phyloP scores from a whole-genome alignment of 2,888 invertebrate species.

The Ypsolopha sequella region DNA sequence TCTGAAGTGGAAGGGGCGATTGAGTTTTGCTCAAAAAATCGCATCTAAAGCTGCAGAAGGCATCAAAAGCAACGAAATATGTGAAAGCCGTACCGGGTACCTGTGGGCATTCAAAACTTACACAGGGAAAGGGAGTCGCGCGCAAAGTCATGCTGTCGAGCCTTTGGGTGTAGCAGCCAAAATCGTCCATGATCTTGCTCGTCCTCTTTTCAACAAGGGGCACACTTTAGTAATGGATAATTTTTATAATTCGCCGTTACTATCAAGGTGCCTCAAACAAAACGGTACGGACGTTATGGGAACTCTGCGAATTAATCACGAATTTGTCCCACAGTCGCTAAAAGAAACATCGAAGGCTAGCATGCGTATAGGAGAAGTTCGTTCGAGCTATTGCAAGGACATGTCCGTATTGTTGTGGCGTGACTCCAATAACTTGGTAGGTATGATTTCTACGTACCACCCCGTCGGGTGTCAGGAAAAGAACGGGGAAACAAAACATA shows the following conservation, averaged over 20 bases:
- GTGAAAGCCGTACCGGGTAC: slow-evolving; percentile 17
- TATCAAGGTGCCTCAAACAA: too few relatives aligned
- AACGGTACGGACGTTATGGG: too few relatives aligned
- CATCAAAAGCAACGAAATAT: slow-evolving; percentile 16
- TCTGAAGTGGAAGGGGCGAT: slow-evolving; percentile 17
- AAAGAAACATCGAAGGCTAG: too few relatives aligned
- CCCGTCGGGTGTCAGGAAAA: too few relatives aligned
- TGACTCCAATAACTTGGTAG: too few relatives aligned
- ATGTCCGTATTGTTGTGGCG: too few relatives aligned
- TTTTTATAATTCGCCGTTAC: slow-evolving; percentile 21
- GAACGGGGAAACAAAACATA: too few relatives aligned
- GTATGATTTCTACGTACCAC: too few relatives aligned
- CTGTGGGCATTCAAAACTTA: slow-evolving; percentile 16
- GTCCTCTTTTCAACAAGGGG: slow-evolving; percentile 11
- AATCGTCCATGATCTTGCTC: slow-evolving; percentile 13
- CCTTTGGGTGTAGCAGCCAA: slow-evolving; percentile 8
- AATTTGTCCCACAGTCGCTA: too few relatives aligned
- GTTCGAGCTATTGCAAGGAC: too few relatives aligned
- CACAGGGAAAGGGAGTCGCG: slow-evolving; percentile 9
- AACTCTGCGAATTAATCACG: too few relatives aligned
- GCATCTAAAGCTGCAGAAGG: slow-evolving; percentile 14
- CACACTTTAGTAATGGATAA: slow-evolving; percentile 17
- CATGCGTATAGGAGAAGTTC: too few relatives aligned
- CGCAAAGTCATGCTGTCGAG: background rate
- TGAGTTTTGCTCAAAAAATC: slow-evolving; percentile 16